These are phyloP conservation scores for Oryzias woworae DNA, from an alignment of 2,113 vertebrate genomes.

Conservation along the genomic window DNA sequence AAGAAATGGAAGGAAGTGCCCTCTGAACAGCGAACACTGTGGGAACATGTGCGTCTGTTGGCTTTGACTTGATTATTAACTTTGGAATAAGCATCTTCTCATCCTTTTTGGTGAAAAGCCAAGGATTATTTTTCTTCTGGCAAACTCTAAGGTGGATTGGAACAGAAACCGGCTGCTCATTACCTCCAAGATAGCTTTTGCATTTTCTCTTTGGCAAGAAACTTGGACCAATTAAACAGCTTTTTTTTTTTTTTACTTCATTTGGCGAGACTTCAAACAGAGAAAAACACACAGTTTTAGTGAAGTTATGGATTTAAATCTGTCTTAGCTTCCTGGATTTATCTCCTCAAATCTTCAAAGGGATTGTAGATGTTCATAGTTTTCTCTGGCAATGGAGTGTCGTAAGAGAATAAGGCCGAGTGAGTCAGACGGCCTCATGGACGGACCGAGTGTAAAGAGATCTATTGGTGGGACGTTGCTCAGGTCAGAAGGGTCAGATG, in stretches of 20 bases:
- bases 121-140: constrained; percentile 55
- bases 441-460: constrained; percentile 13
- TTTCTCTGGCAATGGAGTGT: constrained; percentile 54
- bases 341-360: constrained; percentile 42
- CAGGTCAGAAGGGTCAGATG: constrained; percentile 11
- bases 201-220: constrained; percentile 59
- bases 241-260: constrained; percentile 39
- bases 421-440: constrained; percentile 2
- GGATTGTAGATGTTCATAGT: constrained; percentile 27
- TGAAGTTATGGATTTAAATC: background rate
- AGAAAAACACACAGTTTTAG: constrained; percentile 23
- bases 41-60: constrained; percentile 52
- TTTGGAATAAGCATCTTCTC: constrained; percentile 62
- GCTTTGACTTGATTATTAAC: constrained; percentile 62
- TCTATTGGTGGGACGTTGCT: background rate
- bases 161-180: constrained; percentile 49
- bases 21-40: constrained; percentile 32
- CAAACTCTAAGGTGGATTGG: constrained; percentile 53
- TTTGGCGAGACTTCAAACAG: constrained; percentile 64
- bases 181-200: constrained; percentile 52
- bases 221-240: constrained; percentile 60
- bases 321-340: constrained; percentile 48
- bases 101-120: constrained; percentile 57
- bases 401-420: constrained; percentile 56
- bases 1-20: constrained; percentile 11